Percentiles rank a stretch among this genome's conserved stretches.
Conservation (phyloP, 2,888 invertebrate genomes). For the Agrotis exclamationis region DNA sequence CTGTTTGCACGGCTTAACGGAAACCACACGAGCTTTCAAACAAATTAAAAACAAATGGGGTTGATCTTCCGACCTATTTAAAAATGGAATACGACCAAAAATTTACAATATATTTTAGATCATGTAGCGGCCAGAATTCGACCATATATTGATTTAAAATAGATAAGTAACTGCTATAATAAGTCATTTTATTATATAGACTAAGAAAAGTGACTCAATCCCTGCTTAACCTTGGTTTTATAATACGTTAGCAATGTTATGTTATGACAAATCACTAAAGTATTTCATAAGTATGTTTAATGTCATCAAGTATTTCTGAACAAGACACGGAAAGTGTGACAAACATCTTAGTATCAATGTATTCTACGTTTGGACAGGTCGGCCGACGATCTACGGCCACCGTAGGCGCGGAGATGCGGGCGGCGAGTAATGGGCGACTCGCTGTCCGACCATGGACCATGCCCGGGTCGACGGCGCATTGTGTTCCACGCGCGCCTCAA, state of each 20-base stretch:
- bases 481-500: too few relatives aligned
- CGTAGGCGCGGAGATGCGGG: too few relatives aligned
- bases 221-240: slow-evolving; percentile 35
- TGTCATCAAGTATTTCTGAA: background rate
- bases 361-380: background rate
- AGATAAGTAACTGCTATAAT: background rate
- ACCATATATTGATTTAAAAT: too few relatives aligned
- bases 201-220: slow-evolving; percentile 30
- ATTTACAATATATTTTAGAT: too few relatives aligned
- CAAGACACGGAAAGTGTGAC: background rate
- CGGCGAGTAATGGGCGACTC: too few relatives aligned
- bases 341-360: background rate
- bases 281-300: background rate
- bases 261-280: slow-evolving; percentile 13
- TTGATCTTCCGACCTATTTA: slow-evolving; percentile 2
- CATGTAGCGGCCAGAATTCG: too few relatives aligned
- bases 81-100: background rate
- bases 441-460: too few relatives aligned
- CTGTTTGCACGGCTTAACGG: slow-evolving; percentile 5
- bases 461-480: too few relatives aligned
- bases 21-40: slow-evolving; percentile 45
- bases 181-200: background rate
- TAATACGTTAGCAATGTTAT: background rate
- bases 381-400: too few relatives aligned
- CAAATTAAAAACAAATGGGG: slow-evolving; percentile 45